phyloP scores from a whole-genome alignment of 2,888 invertebrate species.

The Campopleginae sp. region DNA sequence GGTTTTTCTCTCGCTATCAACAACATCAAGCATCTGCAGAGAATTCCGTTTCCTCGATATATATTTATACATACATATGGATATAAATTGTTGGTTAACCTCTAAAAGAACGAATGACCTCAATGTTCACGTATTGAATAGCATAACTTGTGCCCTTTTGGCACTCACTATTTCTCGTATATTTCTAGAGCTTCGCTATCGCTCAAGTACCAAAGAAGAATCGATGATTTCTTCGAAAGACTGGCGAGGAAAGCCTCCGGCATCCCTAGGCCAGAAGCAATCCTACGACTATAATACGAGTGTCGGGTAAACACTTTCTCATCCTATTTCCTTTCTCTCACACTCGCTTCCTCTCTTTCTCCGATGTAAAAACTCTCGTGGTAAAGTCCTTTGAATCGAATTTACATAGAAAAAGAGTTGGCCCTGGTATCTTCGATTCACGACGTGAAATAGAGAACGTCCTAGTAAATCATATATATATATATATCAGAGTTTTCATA shows the following conservation, averaged over 20 bases:
- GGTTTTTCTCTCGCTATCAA: slow-evolving; percentile 39
- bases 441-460: slow-evolving; percentile 51
- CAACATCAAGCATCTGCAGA: slow-evolving; percentile 43
- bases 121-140: slow-evolving; percentile 9
- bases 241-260: slow-evolving; percentile 30
- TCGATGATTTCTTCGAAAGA: slow-evolving; percentile 64
- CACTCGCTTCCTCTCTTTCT: slow-evolving; percentile 16
- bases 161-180: not conserved
- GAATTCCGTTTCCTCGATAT: slow-evolving; percentile 34
- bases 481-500: slow-evolving; percentile 14
- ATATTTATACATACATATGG: slow-evolving; percentile 5
- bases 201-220: slow-evolving; percentile 56
- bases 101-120: slow-evolving; percentile 7
- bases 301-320: slow-evolving; percentile 67
- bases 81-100: slow-evolving; percentile 5
- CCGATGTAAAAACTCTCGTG: slow-evolving; percentile 56
- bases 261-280: slow-evolving; percentile 34
- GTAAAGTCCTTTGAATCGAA: slow-evolving; percentile 62
- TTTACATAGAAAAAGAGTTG: slow-evolving; percentile 67
- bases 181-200: slow-evolving; percentile 42
- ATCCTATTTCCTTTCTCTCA: slow-evolving; percentile 21
- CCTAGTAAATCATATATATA: slow-evolving; percentile 32
- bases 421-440: slow-evolving; percentile 61
- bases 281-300: slow-evolving; percentile 57
- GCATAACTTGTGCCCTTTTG: slow-evolving; percentile 15